These are phyloP conservation scores for Pachyramphus minor DNA, from an alignment of 2,113 vertebrate genomes.

Conservation along the genomic window DNA sequence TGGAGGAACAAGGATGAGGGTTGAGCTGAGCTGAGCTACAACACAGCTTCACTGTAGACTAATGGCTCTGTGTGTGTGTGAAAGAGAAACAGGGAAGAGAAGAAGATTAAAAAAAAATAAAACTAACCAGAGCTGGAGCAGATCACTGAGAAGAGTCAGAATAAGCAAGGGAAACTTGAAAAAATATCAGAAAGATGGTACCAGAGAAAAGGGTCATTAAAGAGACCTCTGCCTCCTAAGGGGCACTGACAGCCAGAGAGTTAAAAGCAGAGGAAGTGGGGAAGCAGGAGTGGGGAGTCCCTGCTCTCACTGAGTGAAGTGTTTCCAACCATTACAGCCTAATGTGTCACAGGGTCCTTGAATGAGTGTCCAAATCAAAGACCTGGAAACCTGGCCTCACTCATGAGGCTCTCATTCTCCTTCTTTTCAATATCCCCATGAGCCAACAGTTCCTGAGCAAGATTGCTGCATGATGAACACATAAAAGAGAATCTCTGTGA, in stretches of 20 bases:
- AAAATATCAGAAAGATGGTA: neutral
- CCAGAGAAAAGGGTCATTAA: neutral
- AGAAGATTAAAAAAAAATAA: neutral
- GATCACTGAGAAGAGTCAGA: neutral
- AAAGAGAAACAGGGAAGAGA: neutral
- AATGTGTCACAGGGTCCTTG: neutral
- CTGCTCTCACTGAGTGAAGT: neutral
- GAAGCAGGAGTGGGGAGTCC: neutral
- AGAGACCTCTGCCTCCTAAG: neutral
- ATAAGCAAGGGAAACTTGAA: neutral
- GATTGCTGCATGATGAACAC: neutral
- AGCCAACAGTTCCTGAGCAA: neutral
- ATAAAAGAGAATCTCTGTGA: neutral
- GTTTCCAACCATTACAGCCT: neutral
- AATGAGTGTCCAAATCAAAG: neutral
- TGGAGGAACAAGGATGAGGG: neutral
- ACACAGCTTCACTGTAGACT: neutral
- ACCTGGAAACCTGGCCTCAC: neutral
- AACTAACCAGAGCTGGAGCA: neutral
- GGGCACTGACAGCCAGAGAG: neutral
- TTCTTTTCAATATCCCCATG: neutral
- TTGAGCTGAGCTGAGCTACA: neutral
- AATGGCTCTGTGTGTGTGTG: neutral
- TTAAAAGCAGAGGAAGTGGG: neutral
- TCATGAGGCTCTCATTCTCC: neutral